Evolutionary conservation across 2,888 invertebrate species (phyloP).

Genomic region (Volucella inflata): DNA sequence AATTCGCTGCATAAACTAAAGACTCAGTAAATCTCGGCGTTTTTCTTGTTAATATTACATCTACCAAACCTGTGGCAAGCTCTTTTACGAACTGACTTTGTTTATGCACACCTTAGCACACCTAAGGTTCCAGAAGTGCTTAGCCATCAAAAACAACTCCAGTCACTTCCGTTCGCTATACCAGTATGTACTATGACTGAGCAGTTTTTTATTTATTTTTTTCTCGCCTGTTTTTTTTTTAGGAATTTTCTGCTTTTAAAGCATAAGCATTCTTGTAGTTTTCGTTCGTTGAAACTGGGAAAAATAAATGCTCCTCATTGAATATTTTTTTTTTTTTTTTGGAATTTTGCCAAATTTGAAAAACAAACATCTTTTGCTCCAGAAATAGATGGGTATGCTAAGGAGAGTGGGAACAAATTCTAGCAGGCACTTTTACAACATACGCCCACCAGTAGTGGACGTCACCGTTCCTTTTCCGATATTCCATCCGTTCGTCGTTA

Average conservation of each 20-base stretch:
- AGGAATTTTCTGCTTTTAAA: slow-evolving; percentile 35
- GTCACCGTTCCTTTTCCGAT: slow-evolving; percentile 48
- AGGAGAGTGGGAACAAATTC: not conserved
- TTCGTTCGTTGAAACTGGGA: not conserved
- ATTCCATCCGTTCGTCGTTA: slow-evolving; percentile 31
- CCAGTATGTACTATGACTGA: not conserved
- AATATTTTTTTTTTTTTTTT: too few species aligned
- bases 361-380: slow-evolving; percentile 46
- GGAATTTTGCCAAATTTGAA: slow-evolving; percentile 58
- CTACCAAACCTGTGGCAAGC: not conserved
- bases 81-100: slow-evolving; percentile 24
- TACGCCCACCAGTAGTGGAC: slow-evolving; percentile 27
- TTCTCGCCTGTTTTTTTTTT: slow-evolving; percentile 12
- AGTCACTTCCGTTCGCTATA: slow-evolving; percentile 45
- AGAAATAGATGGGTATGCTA: slow-evolving; percentile 19
- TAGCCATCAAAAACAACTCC: slow-evolving; percentile 62
- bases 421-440: not conserved
- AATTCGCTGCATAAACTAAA: slow-evolving; percentile 4
- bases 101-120: slow-evolving; percentile 39
- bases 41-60: slow-evolving; percentile 35
- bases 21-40: slow-evolving; percentile 23
- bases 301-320: not conserved
- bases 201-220: slow-evolving; percentile 26
- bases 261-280: slow-evolving; percentile 1
- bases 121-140: slow-evolving; percentile 34